phyloP scores from a whole-genome alignment of 2,113 vertebrate species.

The Bos indicus region DNA sequence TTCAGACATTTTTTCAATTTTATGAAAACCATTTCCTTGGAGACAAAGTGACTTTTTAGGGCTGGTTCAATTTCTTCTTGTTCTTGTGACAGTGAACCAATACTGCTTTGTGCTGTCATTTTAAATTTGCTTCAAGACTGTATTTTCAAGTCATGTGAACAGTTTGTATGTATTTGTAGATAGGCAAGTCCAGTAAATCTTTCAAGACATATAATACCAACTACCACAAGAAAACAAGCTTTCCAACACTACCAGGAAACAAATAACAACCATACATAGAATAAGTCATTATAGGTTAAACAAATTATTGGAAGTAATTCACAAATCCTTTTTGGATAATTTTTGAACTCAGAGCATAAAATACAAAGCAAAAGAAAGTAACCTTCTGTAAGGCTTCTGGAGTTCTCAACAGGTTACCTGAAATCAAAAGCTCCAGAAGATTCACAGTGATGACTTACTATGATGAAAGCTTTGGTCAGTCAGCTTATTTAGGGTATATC shows the following conservation, averaged over 20 bases:
- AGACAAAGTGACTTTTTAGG: constrained; percentile 33
- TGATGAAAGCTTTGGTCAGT: not conserved
- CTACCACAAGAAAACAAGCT: not conserved
- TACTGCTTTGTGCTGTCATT: constrained; percentile 17
- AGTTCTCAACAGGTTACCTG: not conserved
- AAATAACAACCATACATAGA: not conserved
- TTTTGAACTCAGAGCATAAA: not conserved
- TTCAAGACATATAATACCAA: not conserved
- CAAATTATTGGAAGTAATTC: not conserved
- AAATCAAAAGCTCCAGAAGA: not conserved
- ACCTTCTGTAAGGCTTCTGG: not conserved
- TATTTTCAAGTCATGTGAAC: not conserved
- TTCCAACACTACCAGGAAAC: not conserved
- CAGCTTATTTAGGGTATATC: not conserved
- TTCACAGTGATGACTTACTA: not conserved
- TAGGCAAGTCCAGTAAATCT: not conserved
- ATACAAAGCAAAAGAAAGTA: not conserved
- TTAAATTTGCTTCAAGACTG: constrained; percentile 7
- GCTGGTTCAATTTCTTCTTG: not conserved
- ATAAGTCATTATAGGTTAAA: not conserved
- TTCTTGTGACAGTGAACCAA: constrained; percentile 6
- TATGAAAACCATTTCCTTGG: constrained; percentile 39
- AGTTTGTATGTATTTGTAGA: not conserved
- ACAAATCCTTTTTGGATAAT: not conserved
- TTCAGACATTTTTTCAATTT: constrained; percentile 39